Percentiles rank a stretch among this genome's conserved stretches.
These are phyloP conservation scores for Rhinoderma darwinii DNA, from an alignment of 2,113 vertebrate species.

Conservation along the genomic window DNA sequence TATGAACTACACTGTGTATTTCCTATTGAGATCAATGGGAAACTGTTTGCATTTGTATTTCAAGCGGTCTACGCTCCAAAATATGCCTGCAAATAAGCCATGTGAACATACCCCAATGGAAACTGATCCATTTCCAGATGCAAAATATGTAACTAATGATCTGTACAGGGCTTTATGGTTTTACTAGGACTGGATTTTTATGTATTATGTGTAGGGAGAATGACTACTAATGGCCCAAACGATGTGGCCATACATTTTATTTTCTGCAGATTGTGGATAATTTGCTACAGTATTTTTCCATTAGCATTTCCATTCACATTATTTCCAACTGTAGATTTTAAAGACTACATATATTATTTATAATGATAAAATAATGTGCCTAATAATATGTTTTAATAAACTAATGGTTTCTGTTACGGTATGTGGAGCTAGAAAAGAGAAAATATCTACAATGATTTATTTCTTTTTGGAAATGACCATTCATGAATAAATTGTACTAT, in stretches of 20 bases:
- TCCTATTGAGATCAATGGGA: too few species aligned
- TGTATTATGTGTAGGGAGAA: background rate
- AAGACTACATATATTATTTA: background rate
- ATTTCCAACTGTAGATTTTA: background rate
- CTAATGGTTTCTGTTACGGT: background rate
- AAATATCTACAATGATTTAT: background rate
- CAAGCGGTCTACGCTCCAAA: too few species aligned
- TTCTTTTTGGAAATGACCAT: background rate
- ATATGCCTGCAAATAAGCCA: too few species aligned
- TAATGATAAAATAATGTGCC: background rate
- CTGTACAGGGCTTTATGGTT: background rate
- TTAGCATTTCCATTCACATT: background rate
- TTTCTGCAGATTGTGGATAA: background rate
- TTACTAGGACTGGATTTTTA: background rate
- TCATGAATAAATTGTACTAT: background rate
- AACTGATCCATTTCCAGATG: background rate
- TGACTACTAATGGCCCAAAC: background rate
- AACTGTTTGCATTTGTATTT: too few species aligned
- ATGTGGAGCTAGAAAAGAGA: background rate
- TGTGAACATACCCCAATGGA: background rate
- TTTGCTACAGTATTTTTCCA: background rate
- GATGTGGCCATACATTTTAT: background rate
- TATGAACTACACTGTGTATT: too few species aligned
- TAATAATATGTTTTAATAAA: background rate
- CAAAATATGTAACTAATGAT: background rate